Evolutionary conservation across 2,888 invertebrate genomes (phyloP).

Genomic region (Abrostola triplasia): DNA sequence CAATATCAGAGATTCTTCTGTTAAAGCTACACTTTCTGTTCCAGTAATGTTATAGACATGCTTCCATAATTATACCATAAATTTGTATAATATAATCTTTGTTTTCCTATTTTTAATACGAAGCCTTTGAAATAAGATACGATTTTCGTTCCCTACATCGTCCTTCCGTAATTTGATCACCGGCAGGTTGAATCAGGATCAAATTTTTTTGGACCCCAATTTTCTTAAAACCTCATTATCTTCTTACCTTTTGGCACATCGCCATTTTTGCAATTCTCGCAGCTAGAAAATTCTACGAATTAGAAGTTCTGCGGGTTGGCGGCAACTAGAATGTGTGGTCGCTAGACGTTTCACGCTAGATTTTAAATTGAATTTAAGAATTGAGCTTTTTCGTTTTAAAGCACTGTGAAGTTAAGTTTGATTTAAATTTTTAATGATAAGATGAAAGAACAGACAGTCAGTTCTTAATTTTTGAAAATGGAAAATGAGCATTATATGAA

Average conservation of each 20-base stretch:
- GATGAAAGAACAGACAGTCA: background rate
- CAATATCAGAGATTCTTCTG: too few relatives aligned
- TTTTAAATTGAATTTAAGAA: constrained; percentile 10
- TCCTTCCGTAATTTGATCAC: constrained; percentile 12
- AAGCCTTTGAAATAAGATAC: too few relatives aligned
- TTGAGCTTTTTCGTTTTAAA: background rate
- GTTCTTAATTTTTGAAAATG: background rate
- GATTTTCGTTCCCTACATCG: too few relatives aligned
- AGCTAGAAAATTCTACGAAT: background rate
- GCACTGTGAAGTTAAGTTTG: background rate
- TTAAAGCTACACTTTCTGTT: too few relatives aligned
- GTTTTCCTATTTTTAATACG: too few relatives aligned
- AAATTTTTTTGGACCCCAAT: constrained; percentile 3
- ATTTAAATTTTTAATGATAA: background rate
- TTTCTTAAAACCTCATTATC: constrained; percentile 7
- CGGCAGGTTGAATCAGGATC: background rate
- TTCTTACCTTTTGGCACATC: constrained; percentile 7
- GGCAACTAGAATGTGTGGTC: constrained; percentile 2
- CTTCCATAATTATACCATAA: too few relatives aligned
- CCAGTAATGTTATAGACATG: too few relatives aligned
- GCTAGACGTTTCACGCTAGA: constrained; percentile 8
- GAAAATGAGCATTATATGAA: too few relatives aligned
- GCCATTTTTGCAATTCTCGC: constrained; percentile 16
- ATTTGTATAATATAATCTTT: too few relatives aligned
- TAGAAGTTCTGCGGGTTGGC: background rate